Percentiles rank a stretch among this genome's conserved stretches.
Evolutionary conservation across 2,888 invertebrate species (phyloP).

Genomic region (Seira musarum): DNA sequence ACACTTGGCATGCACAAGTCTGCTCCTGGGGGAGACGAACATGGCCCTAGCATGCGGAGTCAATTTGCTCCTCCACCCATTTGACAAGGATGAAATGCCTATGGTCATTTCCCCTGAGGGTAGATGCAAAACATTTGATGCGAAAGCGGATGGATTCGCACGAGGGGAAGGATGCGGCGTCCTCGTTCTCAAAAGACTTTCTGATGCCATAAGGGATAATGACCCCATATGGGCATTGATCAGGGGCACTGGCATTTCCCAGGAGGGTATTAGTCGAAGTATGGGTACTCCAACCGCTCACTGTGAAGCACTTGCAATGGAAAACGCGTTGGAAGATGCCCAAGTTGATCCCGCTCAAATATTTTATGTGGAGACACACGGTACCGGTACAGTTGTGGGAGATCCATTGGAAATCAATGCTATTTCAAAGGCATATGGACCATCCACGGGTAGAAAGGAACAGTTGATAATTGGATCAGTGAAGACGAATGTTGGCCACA

Average conservation of each 20-base stretch:
- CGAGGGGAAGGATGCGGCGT: constrained; percentile 54
- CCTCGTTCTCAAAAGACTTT: constrained; percentile 45
- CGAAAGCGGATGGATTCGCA: constrained; percentile 52
- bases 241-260: constrained; percentile 38
- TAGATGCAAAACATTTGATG: constrained; percentile 44
- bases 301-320: constrained; percentile 52
- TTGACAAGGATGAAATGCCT: constrained; percentile 30
- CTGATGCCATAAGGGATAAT: constrained; percentile 43
- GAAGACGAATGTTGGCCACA: constrained; percentile 63
- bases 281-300: constrained; percentile 53
- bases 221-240: constrained; percentile 45
- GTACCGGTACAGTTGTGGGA: constrained; percentile 48
- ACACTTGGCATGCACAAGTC: constrained; percentile 36
- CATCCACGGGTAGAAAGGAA: constrained; percentile 6
- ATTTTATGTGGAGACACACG: constrained; percentile 46
- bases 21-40: constrained; percentile 22
- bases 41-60: constrained; percentile 44
- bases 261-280: constrained; percentile 45
- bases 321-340: constrained; percentile 36
- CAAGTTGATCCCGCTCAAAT: constrained; percentile 26
- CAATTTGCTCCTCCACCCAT: constrained; percentile 43
- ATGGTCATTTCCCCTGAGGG: constrained; percentile 42
- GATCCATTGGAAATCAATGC: constrained; percentile 59
- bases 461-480: constrained; percentile 59
- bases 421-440: constrained; percentile 45